Base-by-base conservation (phyloP, 2,113 vertebrate species). In the Ranitomeya imitator region DNA sequence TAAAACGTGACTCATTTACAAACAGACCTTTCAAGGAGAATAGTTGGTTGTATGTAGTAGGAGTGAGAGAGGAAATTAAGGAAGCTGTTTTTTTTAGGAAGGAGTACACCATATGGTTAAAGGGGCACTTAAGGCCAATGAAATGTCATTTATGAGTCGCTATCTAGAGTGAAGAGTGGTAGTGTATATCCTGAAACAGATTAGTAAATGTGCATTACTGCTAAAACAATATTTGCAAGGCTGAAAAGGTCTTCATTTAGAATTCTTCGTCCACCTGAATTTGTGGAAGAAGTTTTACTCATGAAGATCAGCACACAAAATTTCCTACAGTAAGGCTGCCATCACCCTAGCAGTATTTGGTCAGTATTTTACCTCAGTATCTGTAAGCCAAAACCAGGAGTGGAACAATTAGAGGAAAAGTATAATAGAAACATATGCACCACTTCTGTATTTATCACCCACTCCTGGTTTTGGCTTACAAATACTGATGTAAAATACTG, bases 111-210 rank as follows among this genome's bases (percentile, higher is more conserved):
- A 83, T 71, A 69, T 55, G 63, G 63, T 69, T 81, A 83, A 67
- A 83, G 37, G 81, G 81, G 60, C 81, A 83, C 81, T n/a, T 83
- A 67, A 83, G 81, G 81, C 81, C 81, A 83, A 67, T 83, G 81
- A 83, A 83, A 83, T 69, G 61, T 83, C 18, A 52, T 83, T 83
- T 81, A 81, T 81, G 79, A 81, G 57, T 61, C 31, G 79, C 79
- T 80, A 80, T 80, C 79, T 37, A 59, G 79, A 16, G 79, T 81
- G 57, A 81, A 61, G 57, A 19, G 15, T 81, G 19, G 57, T 2
- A 61, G 57, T 37, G 26, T 37, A 81, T 81, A 81, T 81, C 79
- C 79, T 81, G 79, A 45, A 81, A 81, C 8, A 19, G 55, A 60
- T 57, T 61, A 61, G 57, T 81, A 81, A 81, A 81, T 81, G 23